A percentile compares a stretch with the other conserved stretches of the same genome.
Evolutionary conservation across 2,797 vertebrate genomes (phyloP).

Genomic region (Enteromius paludinosus): DNA sequence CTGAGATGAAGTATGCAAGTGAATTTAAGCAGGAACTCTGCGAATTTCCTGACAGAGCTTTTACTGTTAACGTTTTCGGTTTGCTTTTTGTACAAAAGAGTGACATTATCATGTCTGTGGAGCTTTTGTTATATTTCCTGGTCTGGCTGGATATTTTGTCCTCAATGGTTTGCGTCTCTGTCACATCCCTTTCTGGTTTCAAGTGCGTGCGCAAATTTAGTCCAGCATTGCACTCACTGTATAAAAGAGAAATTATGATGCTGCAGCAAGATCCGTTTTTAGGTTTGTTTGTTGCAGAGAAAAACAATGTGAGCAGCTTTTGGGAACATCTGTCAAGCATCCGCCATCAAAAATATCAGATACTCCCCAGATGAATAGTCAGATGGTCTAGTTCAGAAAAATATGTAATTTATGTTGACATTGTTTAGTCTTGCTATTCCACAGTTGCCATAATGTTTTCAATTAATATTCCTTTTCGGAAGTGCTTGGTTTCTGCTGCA

Average conservation of each 20-base stretch:
- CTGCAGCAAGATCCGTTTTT: neutral
- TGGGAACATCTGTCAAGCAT: slow-evolving; percentile 25
- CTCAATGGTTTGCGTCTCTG: neutral
- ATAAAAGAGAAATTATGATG: neutral
- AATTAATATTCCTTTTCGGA: neutral
- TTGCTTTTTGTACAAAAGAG: slow-evolving; percentile 25
- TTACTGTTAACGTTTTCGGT: slow-evolving; percentile 16
- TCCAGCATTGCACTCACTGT: neutral
- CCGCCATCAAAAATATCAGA: slow-evolving; percentile 7
- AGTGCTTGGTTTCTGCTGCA: neutral
- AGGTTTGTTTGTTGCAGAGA: slow-evolving; percentile 9
- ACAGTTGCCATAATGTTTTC: neutral
- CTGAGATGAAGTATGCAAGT: neutral
- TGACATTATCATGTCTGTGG: neutral
- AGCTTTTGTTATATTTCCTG: slow-evolving; percentile 16
- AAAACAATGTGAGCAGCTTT: neutral
- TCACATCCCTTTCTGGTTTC: slow-evolving; percentile 13
- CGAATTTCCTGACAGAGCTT: slow-evolving; percentile 24
- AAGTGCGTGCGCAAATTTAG: neutral
- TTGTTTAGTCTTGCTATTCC: slow-evolving; percentile 14
- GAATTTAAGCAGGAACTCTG: neutral
- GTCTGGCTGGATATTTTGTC: neutral
- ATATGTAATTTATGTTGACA: neutral
- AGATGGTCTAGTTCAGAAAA: slow-evolving; percentile 6
- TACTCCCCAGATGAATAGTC: neutral